Evolutionary conservation across 2,888 invertebrate species (phyloP), one percentile per base, ranked within the genome.

Genomic region (Drosophila austrosaltans): DNA sequence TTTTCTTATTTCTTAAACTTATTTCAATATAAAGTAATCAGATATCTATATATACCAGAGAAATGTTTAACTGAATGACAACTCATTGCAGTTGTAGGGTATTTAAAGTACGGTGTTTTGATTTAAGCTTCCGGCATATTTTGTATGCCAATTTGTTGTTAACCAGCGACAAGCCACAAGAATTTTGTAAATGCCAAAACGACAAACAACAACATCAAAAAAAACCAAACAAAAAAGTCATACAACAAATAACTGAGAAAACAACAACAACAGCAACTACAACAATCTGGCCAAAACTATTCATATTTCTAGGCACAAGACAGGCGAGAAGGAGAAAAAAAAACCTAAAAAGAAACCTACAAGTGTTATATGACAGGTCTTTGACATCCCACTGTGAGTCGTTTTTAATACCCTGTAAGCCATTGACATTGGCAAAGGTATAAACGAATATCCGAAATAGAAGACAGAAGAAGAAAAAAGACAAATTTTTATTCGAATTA

Each of bases 331-430:
- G 57, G 66, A 56, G 56, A 7, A 59, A 53, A 22, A 40, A 42
- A 63, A 62, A 16, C 16, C 16, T 16, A 32, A 56, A 69, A 56
- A 32, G 25, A 40, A 42, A 72, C 36, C 57, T 57, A 39, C 72
- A 72, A 72, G 72, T 72, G 72, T 73, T 73, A 62, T 68, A 63
- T 79, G 82, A 85, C 81, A 78, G 80, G 73, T 77, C 73, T 72
- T 63, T 77, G 87, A 84, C 82, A 77, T 75, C 75, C 82, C 77
- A 77, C 87, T 75, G 82, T 72, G 82, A 84, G 48, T 48, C 48
- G 48, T 84, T 81, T 77, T 79, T 66, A 67, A 75, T 77, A 75
- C 77, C 16, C 72, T 48, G 25, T 16, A 48, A 8, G 20, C 22
- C 20, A 22, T 8, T 7, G 7, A 10, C 10, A 10, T 48, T 20